Evolutionary conservation across 2,113 vertebrate species (phyloP), one percentile per base, ranked within the genome.

Genomic region (Pogonocichla stellata): DNA sequence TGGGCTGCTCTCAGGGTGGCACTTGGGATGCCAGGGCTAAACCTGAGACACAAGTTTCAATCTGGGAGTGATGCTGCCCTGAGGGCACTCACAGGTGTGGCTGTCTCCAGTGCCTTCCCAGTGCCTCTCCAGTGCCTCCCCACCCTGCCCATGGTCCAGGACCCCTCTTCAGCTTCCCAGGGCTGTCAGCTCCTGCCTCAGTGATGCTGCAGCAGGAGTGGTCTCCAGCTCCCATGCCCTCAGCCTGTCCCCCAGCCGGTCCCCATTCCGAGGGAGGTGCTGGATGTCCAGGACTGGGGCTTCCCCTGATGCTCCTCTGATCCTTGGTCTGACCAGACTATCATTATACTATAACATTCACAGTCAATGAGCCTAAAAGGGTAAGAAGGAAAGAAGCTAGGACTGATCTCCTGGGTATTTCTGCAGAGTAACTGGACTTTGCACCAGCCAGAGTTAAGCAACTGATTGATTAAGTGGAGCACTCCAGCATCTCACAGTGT

Each of bases 21-120:
- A 51, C 43, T 54, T 0, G 0, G 42, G 28, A 25, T 40, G 50
- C 60, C 3, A 0, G 12, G 50, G 25, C 47, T 53, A 64, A 79
- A 58, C 53, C 48, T 43, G 75, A 75, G 33, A 28, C 29, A 33
- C 36, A 48, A 19, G 9, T 64, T 86, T 80, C 62, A 0, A 12
- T 34, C 45, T 61, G 33, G 3, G 26, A 73, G 34, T 40, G 31
- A 29, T 66, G 51, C 61, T 82, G 43, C 19, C 64, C 64, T 15
- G 33, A 45, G 38, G 70, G 54, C 82, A 65, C 8, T 36, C 65
- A 43, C 22, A 42, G 45, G 33, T 5, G 2, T 42, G 58, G 28
- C 60, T 78, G 29, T 43, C 16, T 72, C 61, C 25, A 20, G 33
- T 40, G 43, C 38, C n/a, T 47, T 22, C 28, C 17, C 48, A 48